Percentiles rank a stretch among this genome's conserved stretches.
These are phyloP conservation scores for Eleginops maclovinus DNA, from an alignment of 2,113 vertebrate species.

Conservation along the genomic window DNA sequence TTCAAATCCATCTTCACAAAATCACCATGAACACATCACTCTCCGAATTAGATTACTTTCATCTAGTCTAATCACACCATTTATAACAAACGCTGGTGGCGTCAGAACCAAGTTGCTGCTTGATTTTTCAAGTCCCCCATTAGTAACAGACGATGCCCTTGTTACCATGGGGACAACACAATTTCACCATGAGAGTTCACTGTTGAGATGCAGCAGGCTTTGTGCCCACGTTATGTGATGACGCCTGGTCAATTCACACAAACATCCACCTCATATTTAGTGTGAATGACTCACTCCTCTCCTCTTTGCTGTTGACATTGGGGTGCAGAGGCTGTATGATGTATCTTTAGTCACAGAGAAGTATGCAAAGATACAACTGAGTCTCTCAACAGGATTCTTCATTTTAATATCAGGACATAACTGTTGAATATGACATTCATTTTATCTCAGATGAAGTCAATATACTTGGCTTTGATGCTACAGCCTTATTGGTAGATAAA, in stretches of 20 bases:
- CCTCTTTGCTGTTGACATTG: background rate
- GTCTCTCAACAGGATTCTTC: background rate
- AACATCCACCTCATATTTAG: background rate
- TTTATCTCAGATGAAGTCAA: background rate
- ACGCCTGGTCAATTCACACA: slow-evolving; percentile 21
- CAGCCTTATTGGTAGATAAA: background rate
- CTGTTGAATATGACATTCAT: no score
- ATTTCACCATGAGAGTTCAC: slow-evolving; percentile 33
- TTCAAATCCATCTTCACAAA: background rate
- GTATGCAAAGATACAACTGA: background rate
- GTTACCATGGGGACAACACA: slow-evolving; percentile 67
- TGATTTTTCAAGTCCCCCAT: background rate
- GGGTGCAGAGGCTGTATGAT: no score
- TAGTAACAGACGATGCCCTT: slow-evolving; percentile 51
- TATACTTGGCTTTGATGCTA: background rate
- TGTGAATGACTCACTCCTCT: slow-evolving; percentile 3
- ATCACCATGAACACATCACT: background rate
- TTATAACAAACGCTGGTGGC: slow-evolving; percentile 3
- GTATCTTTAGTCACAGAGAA: background rate
- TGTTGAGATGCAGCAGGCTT: slow-evolving; percentile 9
- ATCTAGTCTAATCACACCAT: no score
- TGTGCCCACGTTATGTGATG: slow-evolving; percentile 19
- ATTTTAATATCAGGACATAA: background rate
- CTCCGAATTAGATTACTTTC: slow-evolving; percentile 4
- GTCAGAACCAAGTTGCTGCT: slow-evolving; percentile 1